Evolutionary conservation across 1,140 invertebrate species (phyloP), one percentile per base, ranked within the genome.

Genomic region (Zaprionus tsacasi): DNA sequence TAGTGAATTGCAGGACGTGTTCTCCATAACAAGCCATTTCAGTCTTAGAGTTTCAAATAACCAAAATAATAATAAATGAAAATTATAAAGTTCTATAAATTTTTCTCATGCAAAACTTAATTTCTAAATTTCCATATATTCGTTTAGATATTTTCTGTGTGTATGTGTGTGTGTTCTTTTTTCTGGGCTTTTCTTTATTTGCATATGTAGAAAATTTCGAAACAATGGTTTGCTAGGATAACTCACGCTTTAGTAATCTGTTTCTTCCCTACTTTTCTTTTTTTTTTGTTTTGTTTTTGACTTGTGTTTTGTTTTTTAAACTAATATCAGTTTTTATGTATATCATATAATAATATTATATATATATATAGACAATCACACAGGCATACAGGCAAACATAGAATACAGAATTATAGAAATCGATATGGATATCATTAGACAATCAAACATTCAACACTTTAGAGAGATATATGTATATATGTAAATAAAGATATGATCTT

Each of bases 1-100:
- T 81, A 66, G 68, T 81, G 67, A 76, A 86, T 81, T 82, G 71
- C 71, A 81, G 82, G 78, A 79, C 76, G 82, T 87, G 82, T 85
- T 72, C 77, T 91, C 81, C 83, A 64, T 79, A 91, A 91, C 88
- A 91, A 91, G 77, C 88, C 88, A 91, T 91, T 88, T 91, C 88
- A 91, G 88, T 91, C 88, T 91, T 91, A 91, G 75, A 82, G 88
- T 91, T 91, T 91, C 88, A 91, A 91, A 82, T 86, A 89, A 88
- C 76, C 82, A 87, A 91, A 82, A 78, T 65, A 83, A 70, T 70
- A 71, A 73, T 25, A 48, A 77, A 77, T 69, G 54, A 71, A 76
- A 67, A 77, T 48, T 59, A 76, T 54, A 65, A 74, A 67, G 64
- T 61, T 52, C 25, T 57, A 70, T 63, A 70, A 56, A 69, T 38